These are phyloP conservation scores for Podarcis cretensis DNA, from an alignment of 2,113 vertebrate genomes.

Conservation along the genomic window DNA sequence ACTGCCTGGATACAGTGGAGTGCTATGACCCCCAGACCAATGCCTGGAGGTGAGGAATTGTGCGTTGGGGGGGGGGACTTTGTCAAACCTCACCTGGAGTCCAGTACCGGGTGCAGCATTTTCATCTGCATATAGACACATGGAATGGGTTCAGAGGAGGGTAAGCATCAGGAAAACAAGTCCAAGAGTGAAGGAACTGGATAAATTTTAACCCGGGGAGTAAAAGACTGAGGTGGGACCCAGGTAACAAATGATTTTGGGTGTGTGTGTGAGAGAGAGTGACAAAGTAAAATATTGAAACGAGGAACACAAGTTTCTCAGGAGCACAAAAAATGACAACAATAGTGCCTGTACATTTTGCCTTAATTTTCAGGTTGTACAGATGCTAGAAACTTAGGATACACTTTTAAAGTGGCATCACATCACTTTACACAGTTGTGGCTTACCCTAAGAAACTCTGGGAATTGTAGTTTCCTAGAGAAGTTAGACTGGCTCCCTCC, in stretches of 20 bases:
- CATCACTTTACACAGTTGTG: too few relatives aligned
- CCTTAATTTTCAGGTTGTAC: too few relatives aligned
- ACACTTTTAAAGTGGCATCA: too few relatives aligned
- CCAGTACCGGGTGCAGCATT: not conserved
- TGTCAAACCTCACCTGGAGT: not conserved
- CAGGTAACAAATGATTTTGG: too few relatives aligned
- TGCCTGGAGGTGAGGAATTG: slow-evolving; percentile 79
- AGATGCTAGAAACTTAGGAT: too few relatives aligned
- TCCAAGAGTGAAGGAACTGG: not conserved
- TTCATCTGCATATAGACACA: not conserved
- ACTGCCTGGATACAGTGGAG: slow-evolving; percentile 77
- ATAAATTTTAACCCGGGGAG: not conserved
- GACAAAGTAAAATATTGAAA: not conserved
- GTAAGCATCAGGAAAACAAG: not conserved
- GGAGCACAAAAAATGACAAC: too few relatives aligned
- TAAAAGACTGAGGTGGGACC: not conserved
- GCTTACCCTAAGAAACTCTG: too few relatives aligned
- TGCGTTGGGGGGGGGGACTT: not conserved
- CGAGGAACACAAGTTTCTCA: too few relatives aligned
- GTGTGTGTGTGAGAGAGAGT: too few relatives aligned
- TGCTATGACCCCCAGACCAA: slow-evolving; percentile 72
- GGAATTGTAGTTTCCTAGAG: too few relatives aligned
- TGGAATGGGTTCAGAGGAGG: not conserved
- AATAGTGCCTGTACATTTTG: too few relatives aligned
- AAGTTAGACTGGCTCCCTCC: too few relatives aligned